Percentiles rank a stretch among this genome's conserved stretches.
Conservation (phyloP, 2,888 invertebrate genomes). For the Camponotus fellah region DNA sequence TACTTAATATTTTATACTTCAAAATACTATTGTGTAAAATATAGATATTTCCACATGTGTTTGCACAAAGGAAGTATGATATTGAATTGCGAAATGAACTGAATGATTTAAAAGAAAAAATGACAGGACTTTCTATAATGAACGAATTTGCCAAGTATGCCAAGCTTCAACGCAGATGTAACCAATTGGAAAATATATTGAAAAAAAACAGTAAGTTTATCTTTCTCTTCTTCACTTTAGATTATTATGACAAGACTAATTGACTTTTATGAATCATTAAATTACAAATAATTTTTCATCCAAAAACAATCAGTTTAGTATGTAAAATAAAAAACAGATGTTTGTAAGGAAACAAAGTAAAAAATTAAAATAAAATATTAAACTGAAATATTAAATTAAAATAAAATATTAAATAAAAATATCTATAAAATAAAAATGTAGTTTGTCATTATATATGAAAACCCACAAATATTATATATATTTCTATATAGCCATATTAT, state of each 20-base stretch:
- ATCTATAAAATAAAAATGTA: neutral
- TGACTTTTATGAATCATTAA: neutral
- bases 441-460: neutral
- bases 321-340: neutral
- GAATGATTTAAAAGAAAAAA: conserved; percentile 79
- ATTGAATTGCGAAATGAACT: conserved; percentile 74
- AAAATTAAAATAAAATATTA: too few relatives aligned
- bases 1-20: neutral
- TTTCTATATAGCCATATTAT: neutral
- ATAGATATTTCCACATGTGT: conserved; percentile 75
- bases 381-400: too few relatives aligned
- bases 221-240: neutral
- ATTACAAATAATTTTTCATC: neutral
- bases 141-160: conserved; percentile 86
- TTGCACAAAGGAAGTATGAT: conserved; percentile 71
- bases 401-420: neutral
- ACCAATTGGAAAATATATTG: conserved; percentile 79
- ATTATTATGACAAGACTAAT: neutral
- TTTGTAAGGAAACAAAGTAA: neutral
- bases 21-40: conserved; percentile 40
- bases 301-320: neutral
- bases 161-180: conserved; percentile 83
- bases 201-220: conserved; percentile 79
- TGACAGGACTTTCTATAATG: conserved; percentile 82
- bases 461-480: neutral